Evolutionary conservation across 2,888 invertebrate genomes (phyloP).

Genomic region (Napeogenes inachia): DNA sequence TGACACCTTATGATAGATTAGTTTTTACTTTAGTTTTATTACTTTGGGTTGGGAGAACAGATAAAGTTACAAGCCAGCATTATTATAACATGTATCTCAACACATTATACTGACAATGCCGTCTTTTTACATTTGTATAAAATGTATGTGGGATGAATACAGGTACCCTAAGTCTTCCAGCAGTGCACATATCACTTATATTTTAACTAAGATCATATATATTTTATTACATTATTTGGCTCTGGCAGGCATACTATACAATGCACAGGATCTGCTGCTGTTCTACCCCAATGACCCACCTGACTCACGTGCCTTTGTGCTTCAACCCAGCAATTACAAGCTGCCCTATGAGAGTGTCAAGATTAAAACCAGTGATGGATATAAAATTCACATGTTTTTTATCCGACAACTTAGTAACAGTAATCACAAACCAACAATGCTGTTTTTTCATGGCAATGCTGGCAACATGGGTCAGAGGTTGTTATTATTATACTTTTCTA

Average conservation of each 20-base stretch:
- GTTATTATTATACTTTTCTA: constrained; percentile 8
- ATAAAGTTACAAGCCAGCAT: too few species aligned
- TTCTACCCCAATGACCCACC: constrained; percentile 94
- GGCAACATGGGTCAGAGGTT: constrained; percentile 97
- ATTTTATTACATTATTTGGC: constrained; percentile 8
- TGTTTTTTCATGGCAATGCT: constrained; percentile 97
- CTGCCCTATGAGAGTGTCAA: constrained; percentile 92
- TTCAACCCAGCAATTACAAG: constrained; percentile 90
- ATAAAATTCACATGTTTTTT: constrained; percentile 88
- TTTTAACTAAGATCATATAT: neutral
- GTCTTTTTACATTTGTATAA: too few species aligned
- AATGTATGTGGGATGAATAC: too few species aligned
- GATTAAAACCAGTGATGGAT: constrained; percentile 82
- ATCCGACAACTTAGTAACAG: constrained; percentile 85
- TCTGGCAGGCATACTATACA: constrained; percentile 85
- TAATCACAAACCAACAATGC: constrained; percentile 86
- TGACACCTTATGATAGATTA: too few species aligned
- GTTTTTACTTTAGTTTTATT: too few species aligned
- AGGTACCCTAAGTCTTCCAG: too few species aligned
- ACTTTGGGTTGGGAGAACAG: too few species aligned
- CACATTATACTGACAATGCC: too few species aligned
- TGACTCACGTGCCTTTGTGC: constrained; percentile 91
- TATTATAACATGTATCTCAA: too few species aligned
- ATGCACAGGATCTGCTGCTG: constrained; percentile 89
- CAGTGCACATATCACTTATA: too few species aligned